Conservation (phyloP, 2,888 invertebrate species). For the Phalera bucephala region DNA sequence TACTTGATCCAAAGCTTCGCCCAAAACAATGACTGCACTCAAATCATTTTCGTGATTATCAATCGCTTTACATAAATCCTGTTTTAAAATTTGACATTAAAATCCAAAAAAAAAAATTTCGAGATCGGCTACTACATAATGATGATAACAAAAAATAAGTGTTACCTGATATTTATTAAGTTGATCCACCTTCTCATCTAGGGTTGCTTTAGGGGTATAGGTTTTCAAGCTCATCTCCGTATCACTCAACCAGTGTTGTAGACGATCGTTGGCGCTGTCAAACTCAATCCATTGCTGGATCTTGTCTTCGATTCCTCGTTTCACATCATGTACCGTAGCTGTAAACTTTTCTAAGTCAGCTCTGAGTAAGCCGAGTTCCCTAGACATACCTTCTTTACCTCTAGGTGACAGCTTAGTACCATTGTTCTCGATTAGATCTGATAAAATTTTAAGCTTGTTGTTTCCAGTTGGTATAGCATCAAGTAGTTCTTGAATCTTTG, state of each 20-base stretch:
- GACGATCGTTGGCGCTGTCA: conserved; percentile 91
- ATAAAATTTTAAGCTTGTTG: conserved; percentile 89
- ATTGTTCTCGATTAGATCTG: conserved; percentile 88
- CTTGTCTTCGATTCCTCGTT: conserved; percentile 91
- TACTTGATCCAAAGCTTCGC: conserved; percentile 93
- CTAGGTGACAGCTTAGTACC: conserved; percentile 88
- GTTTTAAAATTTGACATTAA: conserved; percentile 68
- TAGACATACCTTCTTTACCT: conserved; percentile 92
- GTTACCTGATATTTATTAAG: conserved; percentile 94
- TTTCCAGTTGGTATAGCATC: conserved; percentile 90
- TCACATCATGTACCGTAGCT: conserved; percentile 89
- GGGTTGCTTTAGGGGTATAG: conserved; percentile 90
- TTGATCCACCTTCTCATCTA: conserved; percentile 96
- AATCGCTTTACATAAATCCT: conserved; percentile 90
- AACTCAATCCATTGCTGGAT: conserved; percentile 96
- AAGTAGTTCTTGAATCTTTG: conserved; percentile 91
- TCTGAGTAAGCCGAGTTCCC: conserved; percentile 90
- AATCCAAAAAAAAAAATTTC: conserved; percentile 13
- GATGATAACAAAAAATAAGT: too few species aligned
- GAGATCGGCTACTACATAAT: too few species aligned
- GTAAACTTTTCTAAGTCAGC: conserved; percentile 93
- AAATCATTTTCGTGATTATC: conserved; percentile 88
- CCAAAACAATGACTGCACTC: conserved; percentile 88
- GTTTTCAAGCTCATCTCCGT: conserved; percentile 94
- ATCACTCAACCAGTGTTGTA: conserved; percentile 92